Base-by-base conservation (phyloP, 2,888 invertebrate genomes). In the Clitarchus hookeri region DNA sequence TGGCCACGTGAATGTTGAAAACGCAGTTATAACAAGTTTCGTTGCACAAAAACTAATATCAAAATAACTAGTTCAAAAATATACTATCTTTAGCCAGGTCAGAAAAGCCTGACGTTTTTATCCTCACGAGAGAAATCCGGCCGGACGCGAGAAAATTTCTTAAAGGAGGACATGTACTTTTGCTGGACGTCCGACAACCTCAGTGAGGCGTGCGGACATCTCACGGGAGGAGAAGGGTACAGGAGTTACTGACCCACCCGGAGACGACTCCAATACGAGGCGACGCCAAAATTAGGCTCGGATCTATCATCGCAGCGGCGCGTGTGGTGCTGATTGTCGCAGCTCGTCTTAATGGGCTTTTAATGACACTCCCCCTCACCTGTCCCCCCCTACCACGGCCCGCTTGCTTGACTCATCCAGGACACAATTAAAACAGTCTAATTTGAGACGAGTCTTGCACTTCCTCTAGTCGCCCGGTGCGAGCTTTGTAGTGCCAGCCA, bases 391-490 rank as follows among this genome's bases (percentile, higher is more conserved):
- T 16, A 6, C 65, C 48, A 48, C 48, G 8, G 48, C 48, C 48
- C 48, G 48, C 48, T 12, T 12, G 19, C 65, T 19, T 65, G 65
- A 65, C 65, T 65, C 65, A 65, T 23, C 65, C 65, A 23, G 65
- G 65, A 65, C 65, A 65, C 65, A 65, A 65, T 65, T 65, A 65
- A 65, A 65, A 65, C 65, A 65, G 65, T 65, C 65, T 65, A 65
- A 65, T 65, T 65, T 23, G 65, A 65, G 65, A 65, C 65, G 65
- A 65, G 65, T 65, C 11, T 65, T 65, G 65, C 23, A 23, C 65
- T 13, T 65, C 19, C 65, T 65, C 19, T 65, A 16, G 65, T 9
- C 48, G 48, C 12, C 12, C 48, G 6, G n/a, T n/a, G n/a, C n/a
- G n/a, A n/a, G n/a, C n/a, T n/a, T n/a, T n/a, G n/a, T n/a, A n/a